Percentiles rank a stretch among this genome's conserved stretches.
These are phyloP conservation scores for Lampris megalopsis DNA, from an alignment of 2,113 vertebrate genomes.

Conservation along the genomic window DNA sequence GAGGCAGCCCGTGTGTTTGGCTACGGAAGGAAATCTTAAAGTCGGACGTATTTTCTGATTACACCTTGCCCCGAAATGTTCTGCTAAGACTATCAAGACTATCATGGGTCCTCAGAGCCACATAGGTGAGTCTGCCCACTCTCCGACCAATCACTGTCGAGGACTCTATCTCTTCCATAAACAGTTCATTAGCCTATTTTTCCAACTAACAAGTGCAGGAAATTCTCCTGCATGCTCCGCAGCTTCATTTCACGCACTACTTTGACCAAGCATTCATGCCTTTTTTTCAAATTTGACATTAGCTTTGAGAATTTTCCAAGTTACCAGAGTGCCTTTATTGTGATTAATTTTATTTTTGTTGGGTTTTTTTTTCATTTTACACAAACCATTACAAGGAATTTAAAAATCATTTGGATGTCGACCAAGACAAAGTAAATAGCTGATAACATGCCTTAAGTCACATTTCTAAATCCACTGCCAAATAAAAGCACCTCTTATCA, in stretches of 20 bases:
- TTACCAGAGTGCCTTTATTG: not conserved
- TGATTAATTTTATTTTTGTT: not conserved
- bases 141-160: no score
- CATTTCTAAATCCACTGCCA: constrained; percentile 47
- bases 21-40: constrained; percentile 80
- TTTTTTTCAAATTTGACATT: no score
- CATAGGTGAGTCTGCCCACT: not conserved
- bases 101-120: not conserved
- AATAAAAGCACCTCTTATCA: constrained; percentile 58
- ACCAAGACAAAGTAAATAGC: constrained; percentile 47
- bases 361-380: not conserved
- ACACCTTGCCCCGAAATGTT: constrained; percentile 9
- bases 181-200: no score
- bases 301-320: no score
- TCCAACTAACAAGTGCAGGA: no score
- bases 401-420: constrained; percentile 17
- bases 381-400: constrained; percentile 18
- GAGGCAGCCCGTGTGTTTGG: not conserved
- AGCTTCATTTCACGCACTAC: no score
- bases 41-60: constrained; percentile 75
- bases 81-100: not conserved
- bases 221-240: no score
- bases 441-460: constrained; percentile 53
- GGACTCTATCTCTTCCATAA: no score
- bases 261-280: no score